Evolutionary conservation across 2,113 vertebrate species (phyloP).

Genomic region (Apistogramma diplotaenia): DNA sequence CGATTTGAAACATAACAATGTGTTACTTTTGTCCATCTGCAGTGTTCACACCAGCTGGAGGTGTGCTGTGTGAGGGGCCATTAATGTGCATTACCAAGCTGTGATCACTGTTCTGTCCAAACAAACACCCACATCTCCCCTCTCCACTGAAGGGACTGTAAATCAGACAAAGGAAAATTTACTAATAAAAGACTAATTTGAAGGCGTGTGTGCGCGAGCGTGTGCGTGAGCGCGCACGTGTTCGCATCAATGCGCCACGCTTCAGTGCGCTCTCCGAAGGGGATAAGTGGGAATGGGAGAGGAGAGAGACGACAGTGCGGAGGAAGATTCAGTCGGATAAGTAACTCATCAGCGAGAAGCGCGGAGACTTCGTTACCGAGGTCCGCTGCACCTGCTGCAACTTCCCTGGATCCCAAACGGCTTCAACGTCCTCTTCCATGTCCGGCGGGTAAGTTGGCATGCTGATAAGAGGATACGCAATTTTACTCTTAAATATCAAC

Average conservation of each 20-base stretch:
- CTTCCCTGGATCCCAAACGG: conserved; percentile 1
- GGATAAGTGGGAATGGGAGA: conserved; percentile 67
- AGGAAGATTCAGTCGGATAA: conserved; percentile 44
- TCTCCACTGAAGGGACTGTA: background rate
- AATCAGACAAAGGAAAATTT: conserved; percentile 21
- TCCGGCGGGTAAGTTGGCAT: conserved; percentile 57
- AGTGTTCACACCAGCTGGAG: background rate
- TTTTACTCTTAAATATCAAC: background rate
- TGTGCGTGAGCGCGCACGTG: conserved; percentile 41
- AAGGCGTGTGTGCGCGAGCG: background rate
- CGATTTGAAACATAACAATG: background rate
- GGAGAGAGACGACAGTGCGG: conserved; percentile 49
- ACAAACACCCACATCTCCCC: background rate
- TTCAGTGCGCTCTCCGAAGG: conserved; percentile 53
- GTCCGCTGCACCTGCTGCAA: conserved; percentile 50
- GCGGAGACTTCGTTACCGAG: conserved; percentile 22
- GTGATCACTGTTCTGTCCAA: background rate
- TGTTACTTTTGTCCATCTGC: background rate
- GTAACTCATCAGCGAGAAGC: conserved; percentile 24
- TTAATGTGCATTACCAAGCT: background rate
- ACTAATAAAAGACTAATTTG: background rate
- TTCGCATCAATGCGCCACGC: conserved; percentile 57
- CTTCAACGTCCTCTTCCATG: conserved; percentile 19
- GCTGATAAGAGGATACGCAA: background rate
- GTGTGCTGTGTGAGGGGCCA: background rate